A percentile compares a stretch with the other conserved stretches of the same genome.
These are phyloP conservation scores for Lamprologus ornatipinnis DNA, from an alignment of 2,113 vertebrate species.

Conservation along the genomic window DNA sequence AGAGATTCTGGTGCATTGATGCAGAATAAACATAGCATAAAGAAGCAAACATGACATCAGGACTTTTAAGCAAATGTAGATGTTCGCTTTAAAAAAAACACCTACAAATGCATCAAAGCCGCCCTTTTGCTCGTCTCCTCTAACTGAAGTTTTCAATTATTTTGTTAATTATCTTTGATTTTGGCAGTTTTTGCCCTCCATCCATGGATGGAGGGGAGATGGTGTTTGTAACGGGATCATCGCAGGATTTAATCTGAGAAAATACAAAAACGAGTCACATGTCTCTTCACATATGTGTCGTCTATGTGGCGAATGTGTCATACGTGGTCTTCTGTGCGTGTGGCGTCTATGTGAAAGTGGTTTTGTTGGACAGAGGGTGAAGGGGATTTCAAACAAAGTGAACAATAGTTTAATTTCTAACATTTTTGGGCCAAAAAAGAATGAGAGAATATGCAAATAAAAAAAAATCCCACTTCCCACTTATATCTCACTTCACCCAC, in stretches of 20 bases:
- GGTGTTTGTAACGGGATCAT: neutral
- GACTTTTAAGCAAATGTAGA: neutral
- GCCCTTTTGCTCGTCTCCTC: neutral
- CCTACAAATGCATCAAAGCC: too few relatives aligned
- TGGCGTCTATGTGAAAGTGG: neutral
- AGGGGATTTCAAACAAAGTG: neutral
- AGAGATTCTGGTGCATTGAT: neutral
- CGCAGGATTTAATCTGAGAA: fast-evolving
- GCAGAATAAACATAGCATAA: neutral
- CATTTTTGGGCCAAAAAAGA: fast-evolving
- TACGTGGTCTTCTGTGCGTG: neutral
- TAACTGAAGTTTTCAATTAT: neutral
- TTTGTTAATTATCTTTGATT: neutral
- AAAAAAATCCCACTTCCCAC: neutral
- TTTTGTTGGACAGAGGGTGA: neutral
- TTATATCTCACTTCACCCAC: neutral
- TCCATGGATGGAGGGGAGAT: neutral
- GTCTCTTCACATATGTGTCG: neutral
- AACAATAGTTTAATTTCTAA: neutral
- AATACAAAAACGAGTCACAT: neutral
- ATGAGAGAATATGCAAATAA: fast-evolving
- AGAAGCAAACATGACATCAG: neutral
- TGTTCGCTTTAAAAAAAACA: neutral
- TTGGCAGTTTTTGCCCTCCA: neutral
- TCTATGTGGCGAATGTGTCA: neutral